phyloP scores from a whole-genome alignment of 2,888 invertebrate species.

The Callyntrura sp. region DNA sequence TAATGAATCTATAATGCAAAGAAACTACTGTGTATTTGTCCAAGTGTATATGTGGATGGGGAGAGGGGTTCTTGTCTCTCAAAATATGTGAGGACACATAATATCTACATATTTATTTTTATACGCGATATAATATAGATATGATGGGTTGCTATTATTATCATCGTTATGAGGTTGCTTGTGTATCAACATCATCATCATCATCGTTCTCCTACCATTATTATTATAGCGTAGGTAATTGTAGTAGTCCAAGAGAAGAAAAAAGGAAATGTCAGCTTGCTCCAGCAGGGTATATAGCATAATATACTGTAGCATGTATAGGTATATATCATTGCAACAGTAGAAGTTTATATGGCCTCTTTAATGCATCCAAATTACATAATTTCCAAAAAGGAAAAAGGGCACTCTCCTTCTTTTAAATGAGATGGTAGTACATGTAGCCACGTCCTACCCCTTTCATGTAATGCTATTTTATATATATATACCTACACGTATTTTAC shows the following conservation, averaged over 20 bases:
- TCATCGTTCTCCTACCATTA: not conserved
- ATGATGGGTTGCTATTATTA: conserved; percentile 40
- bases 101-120: not conserved
- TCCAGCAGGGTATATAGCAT: not conserved
- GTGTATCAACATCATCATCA: not conserved
- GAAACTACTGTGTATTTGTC: not conserved
- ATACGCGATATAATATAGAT: not conserved
- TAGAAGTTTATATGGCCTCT: conserved; percentile 3
- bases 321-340: not conserved
- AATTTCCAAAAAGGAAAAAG: conserved; percentile 67
- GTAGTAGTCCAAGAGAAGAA: conserved; percentile 10
- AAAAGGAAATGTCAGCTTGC: conserved; percentile 73
- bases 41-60: not conserved
- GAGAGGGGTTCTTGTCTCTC: not conserved
- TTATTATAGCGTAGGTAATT: conserved; percentile 15
- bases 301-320: not conserved
- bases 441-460: conserved; percentile 74
- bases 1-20: conserved; percentile 60
- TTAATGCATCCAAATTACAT: conserved; percentile 76
- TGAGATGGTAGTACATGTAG: conserved; percentile 58
- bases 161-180: conserved; percentile 24
- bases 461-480: conserved; percentile 66
- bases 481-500: not conserved
- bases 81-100: conserved; percentile 19
- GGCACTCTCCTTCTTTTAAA: conserved; percentile 32